phyloP scores from a whole-genome alignment of 2,113 vertebrate species.

The Seriola aureovittata region DNA sequence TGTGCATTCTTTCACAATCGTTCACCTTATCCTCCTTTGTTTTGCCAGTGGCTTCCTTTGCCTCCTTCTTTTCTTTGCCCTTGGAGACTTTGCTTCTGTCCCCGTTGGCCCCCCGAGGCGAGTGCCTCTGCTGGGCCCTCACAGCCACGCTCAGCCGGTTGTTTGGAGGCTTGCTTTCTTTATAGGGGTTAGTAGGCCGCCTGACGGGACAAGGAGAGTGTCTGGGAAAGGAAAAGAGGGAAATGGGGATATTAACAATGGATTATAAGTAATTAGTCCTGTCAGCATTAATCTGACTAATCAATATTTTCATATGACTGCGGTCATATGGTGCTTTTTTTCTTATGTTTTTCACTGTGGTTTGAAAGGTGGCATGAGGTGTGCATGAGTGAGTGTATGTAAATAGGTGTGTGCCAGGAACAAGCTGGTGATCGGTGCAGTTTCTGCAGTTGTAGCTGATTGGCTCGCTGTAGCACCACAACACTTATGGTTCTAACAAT shows the following conservation, averaged over 20 bases:
- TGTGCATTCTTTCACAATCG: not conserved
- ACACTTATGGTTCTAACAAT: too few relatives aligned
- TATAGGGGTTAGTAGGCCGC: slow-evolving; percentile 86
- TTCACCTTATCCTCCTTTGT: slow-evolving; percentile 94
- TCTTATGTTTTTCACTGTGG: too few relatives aligned
- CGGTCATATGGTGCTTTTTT: too few relatives aligned
- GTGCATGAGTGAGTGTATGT: too few relatives aligned
- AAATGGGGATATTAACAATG: not conserved
- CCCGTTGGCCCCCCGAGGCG: slow-evolving; percentile 85
- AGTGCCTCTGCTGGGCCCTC: slow-evolving; percentile 87
- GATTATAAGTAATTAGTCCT: not conserved
- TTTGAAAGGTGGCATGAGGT: too few relatives aligned
- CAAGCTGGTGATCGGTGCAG: too few relatives aligned
- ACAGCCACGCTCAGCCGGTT: slow-evolving; percentile 86
- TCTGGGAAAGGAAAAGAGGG: slow-evolving; percentile 35
- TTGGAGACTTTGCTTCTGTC: slow-evolving; percentile 88
- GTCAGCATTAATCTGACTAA: not conserved
- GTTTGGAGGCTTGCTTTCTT: slow-evolving; percentile 88
- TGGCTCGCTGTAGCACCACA: too few relatives aligned
- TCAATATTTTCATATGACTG: too few relatives aligned
- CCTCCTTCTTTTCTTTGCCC: slow-evolving; percentile 92
- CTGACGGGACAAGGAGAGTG: slow-evolving; percentile 79
- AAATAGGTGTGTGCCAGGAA: too few relatives aligned
- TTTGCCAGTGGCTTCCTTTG: slow-evolving; percentile 88
- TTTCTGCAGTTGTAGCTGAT: too few relatives aligned